These are phyloP conservation scores for Steinernema carpocapsae DNA, from an alignment of 2,888 invertebrate species.

Conservation along the genomic window DNA sequence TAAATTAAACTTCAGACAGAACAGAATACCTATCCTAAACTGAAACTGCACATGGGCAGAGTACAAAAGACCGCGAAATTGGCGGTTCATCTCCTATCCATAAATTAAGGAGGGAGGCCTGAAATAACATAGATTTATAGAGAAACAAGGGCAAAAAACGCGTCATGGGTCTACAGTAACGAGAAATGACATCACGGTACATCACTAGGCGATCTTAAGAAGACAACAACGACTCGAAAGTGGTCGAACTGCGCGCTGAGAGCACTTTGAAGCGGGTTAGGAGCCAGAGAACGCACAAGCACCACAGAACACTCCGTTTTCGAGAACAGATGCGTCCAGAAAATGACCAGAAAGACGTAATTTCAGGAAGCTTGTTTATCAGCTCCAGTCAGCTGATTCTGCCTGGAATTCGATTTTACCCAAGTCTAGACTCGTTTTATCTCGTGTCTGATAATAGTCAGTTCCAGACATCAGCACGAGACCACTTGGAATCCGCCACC, in stretches of 20 bases:
- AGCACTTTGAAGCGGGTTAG: not conserved
- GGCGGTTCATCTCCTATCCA: conserved; percentile 13
- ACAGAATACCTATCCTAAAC: not conserved
- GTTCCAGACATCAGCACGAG: too few species aligned
- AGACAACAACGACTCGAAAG: too few species aligned
- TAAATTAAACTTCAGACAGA: conserved; percentile 43
- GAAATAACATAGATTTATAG: not conserved
- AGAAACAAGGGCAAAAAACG: too few species aligned
- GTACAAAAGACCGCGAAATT: not conserved
- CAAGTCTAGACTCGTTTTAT: too few species aligned
- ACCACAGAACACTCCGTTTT: not conserved
- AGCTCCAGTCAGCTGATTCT: too few species aligned
- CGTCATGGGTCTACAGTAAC: too few species aligned
- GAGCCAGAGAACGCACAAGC: not conserved
- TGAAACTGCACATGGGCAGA: not conserved
- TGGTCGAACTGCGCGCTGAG: not conserved
- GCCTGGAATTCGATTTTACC: too few species aligned
- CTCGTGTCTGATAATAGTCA: too few species aligned
- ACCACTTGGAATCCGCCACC: conserved; percentile 36
- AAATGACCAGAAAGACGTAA: not conserved
- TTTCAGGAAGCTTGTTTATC: too few species aligned
- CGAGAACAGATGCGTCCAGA: not conserved
- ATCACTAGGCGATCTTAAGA: too few species aligned
- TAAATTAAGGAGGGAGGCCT: not conserved
- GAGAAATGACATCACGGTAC: too few species aligned